Conservation (phyloP, 92 coral and sea anemone species). For the Muricea muricata region DNA sequence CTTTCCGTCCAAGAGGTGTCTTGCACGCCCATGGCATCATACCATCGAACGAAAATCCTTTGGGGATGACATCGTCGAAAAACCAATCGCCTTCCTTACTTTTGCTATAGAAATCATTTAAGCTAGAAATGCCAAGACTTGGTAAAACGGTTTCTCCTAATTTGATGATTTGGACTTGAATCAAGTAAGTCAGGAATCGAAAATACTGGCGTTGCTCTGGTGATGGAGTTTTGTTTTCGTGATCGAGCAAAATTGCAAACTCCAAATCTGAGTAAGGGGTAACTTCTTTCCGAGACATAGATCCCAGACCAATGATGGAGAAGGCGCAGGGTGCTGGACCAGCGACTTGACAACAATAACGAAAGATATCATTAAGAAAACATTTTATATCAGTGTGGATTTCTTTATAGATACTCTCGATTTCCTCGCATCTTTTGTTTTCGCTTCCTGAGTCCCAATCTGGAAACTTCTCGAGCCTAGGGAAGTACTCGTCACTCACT, state of each 20-base stretch:
- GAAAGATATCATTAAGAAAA: not conserved
- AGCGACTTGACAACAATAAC: constrained; percentile 17
- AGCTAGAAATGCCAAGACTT: constrained; percentile 22
- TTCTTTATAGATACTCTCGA: constrained; percentile 6
- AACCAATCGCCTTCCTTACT: constrained; percentile 25
- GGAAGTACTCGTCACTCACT: constrained; percentile 23
- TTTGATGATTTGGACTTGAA: constrained; percentile 15
- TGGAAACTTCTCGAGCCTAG: constrained; percentile 10
- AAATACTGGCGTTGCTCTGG: constrained; percentile 12
- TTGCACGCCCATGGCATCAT: constrained; percentile 37
- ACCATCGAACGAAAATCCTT: constrained; percentile 19
- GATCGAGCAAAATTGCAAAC: constrained; percentile 2
- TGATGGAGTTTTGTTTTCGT: not conserved
- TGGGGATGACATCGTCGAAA: constrained; percentile 22
- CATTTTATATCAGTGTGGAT: constrained; percentile 10
- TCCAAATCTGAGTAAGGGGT: constrained; percentile 33
- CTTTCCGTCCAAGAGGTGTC: not conserved
- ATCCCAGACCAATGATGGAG: constrained; percentile 26
- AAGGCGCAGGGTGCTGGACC: constrained; percentile 37
- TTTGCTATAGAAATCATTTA: constrained; percentile 35
- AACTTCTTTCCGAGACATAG: constrained; percentile 13
- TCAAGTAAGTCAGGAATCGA: constrained; percentile 14
- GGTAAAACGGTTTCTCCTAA: constrained; percentile 38
- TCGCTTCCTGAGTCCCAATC: constrained; percentile 24
- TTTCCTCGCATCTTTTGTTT: not conserved